phyloP scores from a whole-genome alignment of 2,888 invertebrate genomes.

The Eupithecia pulchellata region DNA sequence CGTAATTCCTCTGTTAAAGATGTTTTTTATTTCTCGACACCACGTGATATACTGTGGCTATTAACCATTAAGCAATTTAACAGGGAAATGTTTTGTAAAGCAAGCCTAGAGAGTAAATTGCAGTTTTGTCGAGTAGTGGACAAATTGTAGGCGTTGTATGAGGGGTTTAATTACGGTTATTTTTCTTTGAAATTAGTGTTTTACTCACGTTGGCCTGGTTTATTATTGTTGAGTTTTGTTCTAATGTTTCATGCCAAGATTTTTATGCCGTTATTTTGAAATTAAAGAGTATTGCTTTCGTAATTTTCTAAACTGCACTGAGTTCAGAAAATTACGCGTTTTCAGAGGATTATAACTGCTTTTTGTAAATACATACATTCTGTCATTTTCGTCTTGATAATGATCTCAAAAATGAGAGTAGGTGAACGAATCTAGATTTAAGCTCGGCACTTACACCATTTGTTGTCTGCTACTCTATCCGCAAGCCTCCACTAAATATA shows the following conservation, averaged over 20 bases:
- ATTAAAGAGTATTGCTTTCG: background rate
- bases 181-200: constrained; percentile 40
- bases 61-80: constrained; percentile 50
- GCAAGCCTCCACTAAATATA: background rate
- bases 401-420: background rate
- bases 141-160: constrained; percentile 39
- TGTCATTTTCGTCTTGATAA: background rate
- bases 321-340: background rate
- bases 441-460: background rate
- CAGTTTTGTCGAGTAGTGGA: constrained; percentile 40
- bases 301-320: no score
- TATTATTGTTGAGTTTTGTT: constrained; percentile 29
- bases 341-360: background rate
- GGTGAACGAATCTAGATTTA: background rate
- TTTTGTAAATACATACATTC: background rate
- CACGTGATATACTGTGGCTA: constrained; percentile 53
- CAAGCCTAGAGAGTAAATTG: constrained; percentile 35
- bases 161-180: constrained; percentile 35
- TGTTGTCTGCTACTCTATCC: background rate
- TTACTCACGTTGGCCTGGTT: constrained; percentile 28
- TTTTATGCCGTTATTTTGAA: background rate
- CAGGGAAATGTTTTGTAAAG: constrained; percentile 48
- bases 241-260: constrained; percentile 19
- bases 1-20: constrained; percentile 13
- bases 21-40: constrained; percentile 56